A percentile compares a stretch with the other conserved stretches of the same genome.
Conservation (phyloP, 2,888 invertebrate species). For the Caenorhabditis sp. region DNA sequence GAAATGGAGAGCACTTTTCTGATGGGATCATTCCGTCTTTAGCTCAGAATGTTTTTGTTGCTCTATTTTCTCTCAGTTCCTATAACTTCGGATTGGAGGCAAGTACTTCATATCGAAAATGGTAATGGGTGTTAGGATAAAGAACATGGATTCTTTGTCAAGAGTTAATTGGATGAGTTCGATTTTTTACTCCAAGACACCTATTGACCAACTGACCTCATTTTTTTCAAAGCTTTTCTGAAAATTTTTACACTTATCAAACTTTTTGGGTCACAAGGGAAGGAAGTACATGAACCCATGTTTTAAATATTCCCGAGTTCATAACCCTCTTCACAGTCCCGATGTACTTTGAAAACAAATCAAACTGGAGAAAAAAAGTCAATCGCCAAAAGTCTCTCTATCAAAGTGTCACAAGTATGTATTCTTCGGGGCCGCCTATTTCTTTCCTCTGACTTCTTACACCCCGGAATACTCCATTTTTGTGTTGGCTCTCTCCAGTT, state of each 20-base stretch:
- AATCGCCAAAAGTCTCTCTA: conserved; percentile 36
- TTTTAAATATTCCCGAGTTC: not conserved
- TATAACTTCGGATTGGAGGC: too few species aligned
- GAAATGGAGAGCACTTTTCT: not conserved
- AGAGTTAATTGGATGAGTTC: too few species aligned
- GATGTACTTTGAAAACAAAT: conserved; percentile 35
- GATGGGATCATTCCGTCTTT: conserved; percentile 1
- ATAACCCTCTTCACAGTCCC: conserved; percentile 9
- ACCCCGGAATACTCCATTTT: conserved; percentile 50
- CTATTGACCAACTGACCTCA: not conserved
- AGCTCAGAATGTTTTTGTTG: not conserved
- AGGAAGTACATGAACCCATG: conserved; percentile 8
- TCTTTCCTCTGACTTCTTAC: conserved; percentile 31
- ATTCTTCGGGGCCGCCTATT: conserved; percentile 8
- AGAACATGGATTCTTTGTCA: too few species aligned
- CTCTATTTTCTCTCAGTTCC: not conserved
- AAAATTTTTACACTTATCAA: too few species aligned
- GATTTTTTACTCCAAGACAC: too few species aligned
- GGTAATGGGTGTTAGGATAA: too few species aligned
- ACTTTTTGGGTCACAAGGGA: conserved; percentile 27
- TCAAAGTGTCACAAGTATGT: conserved; percentile 58
- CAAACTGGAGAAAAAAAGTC: conserved; percentile 11
- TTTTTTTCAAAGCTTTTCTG: not conserved
- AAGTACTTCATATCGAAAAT: too few species aligned
- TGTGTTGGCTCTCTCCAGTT: conserved; percentile 29